Evolutionary conservation across 2,113 vertebrate species (phyloP).

Genomic region (Glaucidium brasilianum): DNA sequence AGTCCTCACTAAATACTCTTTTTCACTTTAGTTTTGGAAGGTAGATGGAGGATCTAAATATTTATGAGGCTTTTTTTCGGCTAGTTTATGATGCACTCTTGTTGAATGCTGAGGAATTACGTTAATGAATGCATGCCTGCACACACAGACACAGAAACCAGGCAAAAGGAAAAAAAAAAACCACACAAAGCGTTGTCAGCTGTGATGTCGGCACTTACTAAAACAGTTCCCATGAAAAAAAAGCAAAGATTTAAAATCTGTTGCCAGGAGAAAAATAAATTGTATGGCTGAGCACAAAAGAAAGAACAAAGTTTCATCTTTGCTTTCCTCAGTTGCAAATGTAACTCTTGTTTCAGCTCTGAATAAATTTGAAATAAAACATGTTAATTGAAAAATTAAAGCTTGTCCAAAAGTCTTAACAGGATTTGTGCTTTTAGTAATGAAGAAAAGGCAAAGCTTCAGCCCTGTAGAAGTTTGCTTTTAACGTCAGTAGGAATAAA

Average conservation of each 20-base stretch:
- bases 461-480: neutral
- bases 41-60: slow-evolving; percentile 75
- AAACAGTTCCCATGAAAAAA: slow-evolving; percentile 75
- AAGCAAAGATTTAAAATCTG: slow-evolving; percentile 63
- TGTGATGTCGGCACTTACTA: slow-evolving; percentile 63
- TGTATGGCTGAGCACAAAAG: slow-evolving; percentile 59
- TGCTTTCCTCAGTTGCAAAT: slow-evolving; percentile 55
- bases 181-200: slow-evolving; percentile 66
- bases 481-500: neutral
- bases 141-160: slow-evolving; percentile 78
- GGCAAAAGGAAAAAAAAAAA: slow-evolving; percentile 58
- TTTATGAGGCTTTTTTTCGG: slow-evolving; percentile 75
- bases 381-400: slow-evolving; percentile 45
- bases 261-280: slow-evolving; percentile 75
- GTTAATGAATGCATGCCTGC: slow-evolving; percentile 87
- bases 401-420: neutral
- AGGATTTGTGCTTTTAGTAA: neutral
- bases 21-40: slow-evolving; percentile 64
- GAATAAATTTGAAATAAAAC: slow-evolving; percentile 48
- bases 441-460: neutral
- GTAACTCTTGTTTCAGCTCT: slow-evolving; percentile 45
- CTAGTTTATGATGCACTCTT: slow-evolving; percentile 71
- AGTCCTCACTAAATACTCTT: slow-evolving; percentile 66
- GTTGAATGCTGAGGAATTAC: slow-evolving; percentile 78
- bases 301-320: slow-evolving; percentile 69